Base-by-base conservation (phyloP, 2,113 vertebrate species). In the Hypanus sabinus region DNA sequence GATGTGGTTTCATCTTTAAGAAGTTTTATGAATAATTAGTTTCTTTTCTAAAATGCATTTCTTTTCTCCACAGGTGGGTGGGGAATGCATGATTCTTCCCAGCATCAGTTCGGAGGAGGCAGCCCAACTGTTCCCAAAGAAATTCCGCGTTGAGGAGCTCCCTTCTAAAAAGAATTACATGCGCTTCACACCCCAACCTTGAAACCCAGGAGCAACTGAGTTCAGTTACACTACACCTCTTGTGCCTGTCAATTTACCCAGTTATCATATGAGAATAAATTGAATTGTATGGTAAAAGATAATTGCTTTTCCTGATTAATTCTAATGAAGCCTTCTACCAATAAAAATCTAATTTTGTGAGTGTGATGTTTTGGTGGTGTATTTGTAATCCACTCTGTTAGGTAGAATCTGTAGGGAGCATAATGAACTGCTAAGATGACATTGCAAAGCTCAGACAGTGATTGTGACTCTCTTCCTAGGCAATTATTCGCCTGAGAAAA, bases 81-180 rank as follows among this genome's bases (percentile, higher is more conserved):
- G 98, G 0, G 97, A 98, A 0, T 98, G 98, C 94, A 99, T 99
- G 98, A 98, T 99, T 0, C 96, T 98, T 95, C 99, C 99, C 65
- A 97, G 96, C 24, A 96, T 99, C 71, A 96, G 98, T 0, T 97
- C 98, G 0, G 97, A 97, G 0, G 98, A 99, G 73, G 98, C 98
- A 46, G 96, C 97, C 5, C 94, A 96, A 71, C 96, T 98, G 10
- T 99, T 99, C 95, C 97, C 98, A 30, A 97, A 97, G 87, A 98
- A 98, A 60, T 95, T 99, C 94, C 97, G 96, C 94, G 98, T 97
- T 0, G 98, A 98, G 96, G 98, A 98, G 22, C 94, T 99, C 65
- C 99, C 98, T 0, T 99, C 99, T 0, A 98, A 98, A 95, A 99
- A 99, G 96, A 98, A 97, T 60, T 99, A 99, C 96, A 96, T 99